These are phyloP conservation scores for Sphenodon punctatus DNA, from an alignment of 2,797 vertebrate species.

Conservation along the genomic window DNA sequence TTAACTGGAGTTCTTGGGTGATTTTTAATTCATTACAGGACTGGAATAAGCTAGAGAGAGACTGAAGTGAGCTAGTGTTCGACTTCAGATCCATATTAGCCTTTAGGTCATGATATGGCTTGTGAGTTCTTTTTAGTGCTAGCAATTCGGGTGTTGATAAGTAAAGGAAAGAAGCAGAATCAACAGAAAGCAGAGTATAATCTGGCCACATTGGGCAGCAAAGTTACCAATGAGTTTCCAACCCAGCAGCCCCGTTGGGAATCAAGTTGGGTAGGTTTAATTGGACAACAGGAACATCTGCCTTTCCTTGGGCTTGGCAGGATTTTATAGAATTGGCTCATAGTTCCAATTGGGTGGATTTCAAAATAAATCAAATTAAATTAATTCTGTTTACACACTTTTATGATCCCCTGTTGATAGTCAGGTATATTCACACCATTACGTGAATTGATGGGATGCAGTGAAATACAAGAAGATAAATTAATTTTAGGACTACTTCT, in stretches of 20 bases:
- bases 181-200: neutral
- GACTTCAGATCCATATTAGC: neutral
- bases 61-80: neutral
- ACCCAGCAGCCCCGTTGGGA: neutral
- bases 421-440: slow-evolving; percentile 23
- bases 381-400: slow-evolving; percentile 35
- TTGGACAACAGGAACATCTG: neutral
- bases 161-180: neutral
- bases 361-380: slow-evolving; percentile 55
- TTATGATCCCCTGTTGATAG: neutral
- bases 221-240: neutral
- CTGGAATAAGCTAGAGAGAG: neutral
- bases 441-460: slow-evolving; percentile 21
- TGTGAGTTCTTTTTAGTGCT: neutral
- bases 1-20: neutral
- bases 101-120: neutral
- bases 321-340: slow-evolving; percentile 28
- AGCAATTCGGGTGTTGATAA: neutral
- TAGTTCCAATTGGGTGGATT: slow-evolving; percentile 47
- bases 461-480: slow-evolving; percentile 19
- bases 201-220: neutral
- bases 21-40: no score
- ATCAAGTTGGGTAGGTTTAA: neutral
- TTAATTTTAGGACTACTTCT: slow-evolving; percentile 12
- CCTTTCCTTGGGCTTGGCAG: neutral